phyloP scores from a whole-genome alignment of 2,888 invertebrate species.

The Callyntrura guangdongensis region DNA sequence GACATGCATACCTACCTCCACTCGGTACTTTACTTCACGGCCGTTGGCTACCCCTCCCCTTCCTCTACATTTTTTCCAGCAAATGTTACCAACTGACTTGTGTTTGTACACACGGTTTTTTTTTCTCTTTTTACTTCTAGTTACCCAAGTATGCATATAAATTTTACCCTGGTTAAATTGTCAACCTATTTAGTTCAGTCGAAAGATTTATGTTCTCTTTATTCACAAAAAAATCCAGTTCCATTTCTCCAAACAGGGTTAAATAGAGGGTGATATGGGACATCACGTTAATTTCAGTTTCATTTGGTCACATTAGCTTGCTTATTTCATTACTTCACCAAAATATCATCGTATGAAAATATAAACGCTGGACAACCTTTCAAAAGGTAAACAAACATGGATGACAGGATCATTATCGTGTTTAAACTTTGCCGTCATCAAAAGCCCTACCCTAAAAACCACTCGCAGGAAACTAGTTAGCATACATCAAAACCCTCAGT shows the following conservation, averaged over 20 bases:
- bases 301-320: slow-evolving; percentile 14
- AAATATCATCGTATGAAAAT: too few relatives aligned
- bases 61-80: background rate
- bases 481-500: too few relatives aligned
- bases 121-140: background rate
- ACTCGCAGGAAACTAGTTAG: too few relatives aligned
- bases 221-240: slow-evolving; percentile 19
- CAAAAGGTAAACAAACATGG: too few relatives aligned
- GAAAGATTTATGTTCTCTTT: slow-evolving; percentile 50
- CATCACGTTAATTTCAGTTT: slow-evolving; percentile 58
- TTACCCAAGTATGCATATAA: slow-evolving; percentile 13
- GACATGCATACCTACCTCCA: slow-evolving; percentile 22
- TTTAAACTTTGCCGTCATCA: too few relatives aligned
- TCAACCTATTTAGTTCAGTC: slow-evolving; percentile 56
- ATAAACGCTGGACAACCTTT: too few relatives aligned
- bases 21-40: background rate
- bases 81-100: background rate
- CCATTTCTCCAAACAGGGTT: slow-evolving; percentile 27
- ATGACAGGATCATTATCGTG: too few relatives aligned
- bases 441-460: too few relatives aligned
- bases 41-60: too few relatives aligned
- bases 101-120: background rate
- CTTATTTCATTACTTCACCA: too few relatives aligned
- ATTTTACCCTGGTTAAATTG: slow-evolving; percentile 50
- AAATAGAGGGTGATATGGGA: slow-evolving; percentile 10